Evolutionary conservation across 2,113 vertebrate species (phyloP).

Genomic region (Trogon surrucura): DNA sequence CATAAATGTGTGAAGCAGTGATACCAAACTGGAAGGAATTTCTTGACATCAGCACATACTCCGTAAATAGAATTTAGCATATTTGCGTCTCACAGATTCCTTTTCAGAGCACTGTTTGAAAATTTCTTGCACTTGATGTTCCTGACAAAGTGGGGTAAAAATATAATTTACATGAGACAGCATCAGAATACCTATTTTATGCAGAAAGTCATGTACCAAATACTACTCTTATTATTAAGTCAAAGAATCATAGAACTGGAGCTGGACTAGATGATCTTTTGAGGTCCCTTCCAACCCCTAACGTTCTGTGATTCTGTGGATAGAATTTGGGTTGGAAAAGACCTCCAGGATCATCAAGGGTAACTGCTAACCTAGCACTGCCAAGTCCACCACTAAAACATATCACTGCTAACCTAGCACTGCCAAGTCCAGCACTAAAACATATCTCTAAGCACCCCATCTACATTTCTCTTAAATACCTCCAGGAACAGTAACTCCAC

Average conservation of each 20-base stretch:
- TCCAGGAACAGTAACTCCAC: not conserved
- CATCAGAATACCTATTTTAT: not conserved
- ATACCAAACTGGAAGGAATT: not conserved
- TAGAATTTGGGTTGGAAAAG: not conserved
- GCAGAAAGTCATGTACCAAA: not conserved
- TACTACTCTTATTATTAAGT: not conserved
- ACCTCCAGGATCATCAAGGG: too few species aligned
- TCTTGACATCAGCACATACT: not conserved
- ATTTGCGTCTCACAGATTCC: not conserved
- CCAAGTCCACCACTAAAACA: not conserved
- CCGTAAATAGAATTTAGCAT: not conserved
- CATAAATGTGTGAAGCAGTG: not conserved
- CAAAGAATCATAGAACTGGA: not conserved
- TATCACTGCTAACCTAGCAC: not conserved
- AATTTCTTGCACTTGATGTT: not conserved
- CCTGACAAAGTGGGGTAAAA: not conserved
- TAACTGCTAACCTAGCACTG: not conserved
- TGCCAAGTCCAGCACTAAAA: not conserved
- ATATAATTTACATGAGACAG: not conserved
- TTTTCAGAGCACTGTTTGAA: not conserved
- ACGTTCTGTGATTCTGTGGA: too few species aligned
- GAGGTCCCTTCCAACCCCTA: too few species aligned
- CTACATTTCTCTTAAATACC: not conserved
- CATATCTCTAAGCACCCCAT: not conserved
- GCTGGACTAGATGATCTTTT: too few species aligned